Percentiles rank a stretch among this genome's conserved stretches.
phyloP scores from a whole-genome alignment of 2,113 vertebrate species.

The Oryzias melastigma region DNA sequence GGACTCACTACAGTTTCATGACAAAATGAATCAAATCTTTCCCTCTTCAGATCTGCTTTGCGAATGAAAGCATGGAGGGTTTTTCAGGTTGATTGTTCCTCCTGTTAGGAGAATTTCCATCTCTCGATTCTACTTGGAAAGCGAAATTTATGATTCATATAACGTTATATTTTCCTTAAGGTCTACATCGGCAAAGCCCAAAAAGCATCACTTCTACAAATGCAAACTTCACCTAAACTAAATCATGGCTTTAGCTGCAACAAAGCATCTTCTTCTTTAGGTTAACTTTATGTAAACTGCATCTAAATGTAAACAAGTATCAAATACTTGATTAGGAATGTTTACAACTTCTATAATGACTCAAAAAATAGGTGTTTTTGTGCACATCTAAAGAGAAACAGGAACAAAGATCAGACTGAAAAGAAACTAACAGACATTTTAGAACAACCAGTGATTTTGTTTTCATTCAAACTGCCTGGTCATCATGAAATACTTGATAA shows the following conservation, averaged over 20 bases:
- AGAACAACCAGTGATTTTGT: background rate
- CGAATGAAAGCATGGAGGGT: conserved; percentile 33
- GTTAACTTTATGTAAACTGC: conserved; percentile 8
- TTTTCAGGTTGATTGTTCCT: conserved; percentile 12
- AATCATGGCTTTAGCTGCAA: conserved; percentile 7
- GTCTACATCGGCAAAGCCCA: conserved; percentile 15
- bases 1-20: conserved; percentile 45
- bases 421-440: background rate
- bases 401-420: background rate
- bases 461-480: background rate
- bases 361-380: no score
- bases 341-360: conserved; percentile 6
- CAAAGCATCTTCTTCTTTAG: conserved; percentile 6
- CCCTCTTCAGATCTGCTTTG: conserved; percentile 46
- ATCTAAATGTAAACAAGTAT: conserved; percentile 37
- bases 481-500: background rate
- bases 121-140: conserved; percentile 3
- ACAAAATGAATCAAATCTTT: conserved; percentile 37
- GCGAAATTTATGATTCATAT: background rate
- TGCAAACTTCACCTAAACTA: conserved; percentile 21
- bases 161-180: conserved; percentile 6
- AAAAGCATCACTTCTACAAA: conserved; percentile 15
- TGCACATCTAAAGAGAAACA: background rate
- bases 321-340: conserved; percentile 46
- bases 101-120: conserved; percentile 13